These are phyloP conservation scores for Ephestia elutella DNA, from an alignment of 1,140 invertebrate species.

Conservation along the genomic window DNA sequence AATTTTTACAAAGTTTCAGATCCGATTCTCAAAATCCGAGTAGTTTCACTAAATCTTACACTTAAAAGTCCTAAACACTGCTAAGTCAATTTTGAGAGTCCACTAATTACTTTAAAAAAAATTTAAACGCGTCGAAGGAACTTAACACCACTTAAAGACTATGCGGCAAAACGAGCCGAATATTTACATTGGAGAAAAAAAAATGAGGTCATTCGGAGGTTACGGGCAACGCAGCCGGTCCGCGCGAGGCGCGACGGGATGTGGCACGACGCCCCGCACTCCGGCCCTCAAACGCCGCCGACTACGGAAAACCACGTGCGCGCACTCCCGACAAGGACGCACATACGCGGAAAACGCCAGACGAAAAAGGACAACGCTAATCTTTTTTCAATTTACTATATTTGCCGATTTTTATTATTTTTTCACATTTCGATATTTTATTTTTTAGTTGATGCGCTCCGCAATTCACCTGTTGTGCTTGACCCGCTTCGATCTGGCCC, in stretches of 20 bases:
- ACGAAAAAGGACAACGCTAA: slow-evolving; percentile 45
- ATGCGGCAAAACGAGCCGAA: slow-evolving; percentile 70
- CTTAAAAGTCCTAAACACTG: slow-evolving; percentile 42
- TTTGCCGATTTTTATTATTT: slow-evolving; percentile 74
- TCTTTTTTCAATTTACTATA: slow-evolving; percentile 73
- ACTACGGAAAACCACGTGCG: slow-evolving; percentile 63
- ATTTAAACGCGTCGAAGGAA: slow-evolving; percentile 61
- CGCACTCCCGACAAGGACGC: slow-evolving; percentile 54
- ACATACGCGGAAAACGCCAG: slow-evolving; percentile 20
- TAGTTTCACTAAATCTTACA: slow-evolving; percentile 47
- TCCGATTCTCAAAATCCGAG: slow-evolving; percentile 42
- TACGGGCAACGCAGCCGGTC: slow-evolving; percentile 72
- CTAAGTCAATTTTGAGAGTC: slow-evolving; percentile 45
- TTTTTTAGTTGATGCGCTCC: slow-evolving; percentile 74
- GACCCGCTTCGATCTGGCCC: slow-evolving; percentile 69
- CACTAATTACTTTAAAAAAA: slow-evolving; percentile 48
- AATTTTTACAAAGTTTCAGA: slow-evolving; percentile 45
- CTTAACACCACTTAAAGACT: slow-evolving; percentile 73
- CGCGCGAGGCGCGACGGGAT: slow-evolving; percentile 69
- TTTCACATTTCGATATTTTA: slow-evolving; percentile 75
- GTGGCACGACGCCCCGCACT: slow-evolving; percentile 38
- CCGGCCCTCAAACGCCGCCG: slow-evolving; percentile 28
- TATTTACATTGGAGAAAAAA: slow-evolving; percentile 74
- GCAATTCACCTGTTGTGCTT: slow-evolving; percentile 73
- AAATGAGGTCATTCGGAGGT: slow-evolving; percentile 73